Percentiles rank a stretch among this genome's conserved stretches.
Evolutionary conservation across 2,888 invertebrate genomes (phyloP).

Genomic region (Caenorhabditis afra): DNA sequence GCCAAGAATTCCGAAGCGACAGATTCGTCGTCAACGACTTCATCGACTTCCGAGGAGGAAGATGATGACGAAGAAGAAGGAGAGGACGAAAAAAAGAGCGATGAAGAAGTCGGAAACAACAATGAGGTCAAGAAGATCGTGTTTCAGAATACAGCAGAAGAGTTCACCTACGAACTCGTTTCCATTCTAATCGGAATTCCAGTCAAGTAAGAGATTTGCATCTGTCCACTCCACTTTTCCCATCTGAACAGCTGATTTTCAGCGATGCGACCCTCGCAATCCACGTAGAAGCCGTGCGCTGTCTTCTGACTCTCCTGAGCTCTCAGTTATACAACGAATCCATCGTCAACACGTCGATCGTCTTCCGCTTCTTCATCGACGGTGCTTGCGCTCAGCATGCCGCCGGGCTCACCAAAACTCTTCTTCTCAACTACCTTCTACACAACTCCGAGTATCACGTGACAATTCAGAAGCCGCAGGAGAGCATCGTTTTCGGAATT

Average conservation of each 20-base stretch:
- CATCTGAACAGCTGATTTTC: constrained; percentile 34
- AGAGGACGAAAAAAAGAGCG: not conserved
- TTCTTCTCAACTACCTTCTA: constrained; percentile 81
- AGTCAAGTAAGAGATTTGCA: constrained; percentile 84
- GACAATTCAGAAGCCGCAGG: constrained; percentile 83
- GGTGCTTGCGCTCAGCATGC: constrained; percentile 74
- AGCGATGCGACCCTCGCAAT: constrained; percentile 76
- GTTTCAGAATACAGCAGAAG: constrained; percentile 84
- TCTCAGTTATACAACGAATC: constrained; percentile 82
- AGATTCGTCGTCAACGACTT: constrained; percentile 20
- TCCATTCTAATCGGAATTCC: constrained; percentile 89
- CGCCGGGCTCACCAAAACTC: constrained; percentile 80
- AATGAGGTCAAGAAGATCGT: constrained; percentile 54
- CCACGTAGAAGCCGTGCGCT: constrained; percentile 82
- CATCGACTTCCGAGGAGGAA: constrained; percentile 40
- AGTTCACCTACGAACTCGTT: constrained; percentile 87
- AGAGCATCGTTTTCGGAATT: constrained; percentile 90
- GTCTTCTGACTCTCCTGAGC: constrained; percentile 81
- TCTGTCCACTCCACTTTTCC: not conserved
- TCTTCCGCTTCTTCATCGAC: constrained; percentile 81
- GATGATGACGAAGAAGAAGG: constrained; percentile 19
- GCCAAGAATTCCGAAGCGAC: constrained; percentile 41
- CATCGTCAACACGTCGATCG: constrained; percentile 80
- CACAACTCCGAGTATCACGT: constrained; percentile 76
- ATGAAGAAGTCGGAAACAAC: constrained; percentile 17